Percentiles rank a stretch among this genome's conserved stretches.
These are phyloP conservation scores for Dendrocopos noguchii DNA, from an alignment of 2,113 vertebrate species.

Conservation along the genomic window DNA sequence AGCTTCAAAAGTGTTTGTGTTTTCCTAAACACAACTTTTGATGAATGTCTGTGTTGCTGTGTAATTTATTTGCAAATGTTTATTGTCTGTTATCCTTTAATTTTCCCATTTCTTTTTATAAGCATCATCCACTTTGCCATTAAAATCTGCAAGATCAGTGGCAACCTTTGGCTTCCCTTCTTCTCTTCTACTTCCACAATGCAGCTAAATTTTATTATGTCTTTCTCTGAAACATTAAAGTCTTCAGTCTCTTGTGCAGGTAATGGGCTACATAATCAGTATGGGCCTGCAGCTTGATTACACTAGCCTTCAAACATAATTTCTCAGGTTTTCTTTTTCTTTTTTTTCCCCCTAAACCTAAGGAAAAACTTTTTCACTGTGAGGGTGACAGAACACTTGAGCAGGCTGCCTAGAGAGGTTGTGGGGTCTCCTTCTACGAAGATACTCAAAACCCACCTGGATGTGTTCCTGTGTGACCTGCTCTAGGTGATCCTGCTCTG, in stretches of 20 bases:
- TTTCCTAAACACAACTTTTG: background rate
- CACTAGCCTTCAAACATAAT: background rate
- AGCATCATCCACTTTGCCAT: background rate
- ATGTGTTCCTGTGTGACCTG: too few relatives aligned
- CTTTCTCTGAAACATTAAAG: background rate
- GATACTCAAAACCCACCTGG: too few relatives aligned
- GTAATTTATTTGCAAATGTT: background rate
- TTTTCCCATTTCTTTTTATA: background rate
- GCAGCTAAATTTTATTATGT: background rate
- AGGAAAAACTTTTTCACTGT: too few relatives aligned
- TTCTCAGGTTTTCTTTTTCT: background rate
- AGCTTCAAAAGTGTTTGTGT: background rate
- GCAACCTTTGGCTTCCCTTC: background rate
- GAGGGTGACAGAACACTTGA: too few relatives aligned
- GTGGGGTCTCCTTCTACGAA: too few relatives aligned
- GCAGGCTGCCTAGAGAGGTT: too few relatives aligned
- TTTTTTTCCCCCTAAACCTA: background rate
- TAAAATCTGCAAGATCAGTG: background rate
- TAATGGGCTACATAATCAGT: background rate
- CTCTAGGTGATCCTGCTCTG: too few relatives aligned
- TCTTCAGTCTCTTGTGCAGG: background rate
- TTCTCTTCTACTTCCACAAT: background rate
- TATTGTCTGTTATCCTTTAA: background rate
- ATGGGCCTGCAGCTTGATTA: background rate
- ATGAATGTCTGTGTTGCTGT: background rate